These are phyloP conservation scores for Corythoichthys haematopterus DNA, from an alignment of 2,113 vertebrate genomes.

Conservation along the genomic window DNA sequence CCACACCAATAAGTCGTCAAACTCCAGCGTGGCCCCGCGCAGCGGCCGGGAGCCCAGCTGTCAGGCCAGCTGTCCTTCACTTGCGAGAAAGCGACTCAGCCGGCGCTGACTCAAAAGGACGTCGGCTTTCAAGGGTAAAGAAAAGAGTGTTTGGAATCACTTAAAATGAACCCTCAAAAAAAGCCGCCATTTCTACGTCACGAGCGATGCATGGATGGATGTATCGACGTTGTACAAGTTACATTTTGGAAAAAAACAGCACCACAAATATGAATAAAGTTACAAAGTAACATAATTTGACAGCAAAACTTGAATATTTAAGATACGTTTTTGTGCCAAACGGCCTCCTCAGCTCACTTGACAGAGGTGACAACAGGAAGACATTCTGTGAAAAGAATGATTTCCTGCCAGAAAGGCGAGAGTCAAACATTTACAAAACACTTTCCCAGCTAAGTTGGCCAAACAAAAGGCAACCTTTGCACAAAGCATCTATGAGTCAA, in stretches of 20 bases:
- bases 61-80: constrained; percentile 13
- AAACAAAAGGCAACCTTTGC: constrained; percentile 22
- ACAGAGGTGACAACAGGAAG: no score
- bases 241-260: no score
- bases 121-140: no score
- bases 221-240: no score
- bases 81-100: not conserved
- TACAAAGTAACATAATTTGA: no score
- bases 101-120: not conserved
- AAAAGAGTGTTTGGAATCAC: not conserved
- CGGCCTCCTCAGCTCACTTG: no score
- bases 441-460: constrained; percentile 11
- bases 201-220: no score
- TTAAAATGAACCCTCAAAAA: not conserved
- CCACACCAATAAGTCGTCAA: constrained; percentile 21
- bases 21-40: constrained; percentile 31
- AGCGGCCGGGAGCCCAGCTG: not conserved
- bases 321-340: no score
- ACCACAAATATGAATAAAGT: no score
- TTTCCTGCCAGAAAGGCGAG: not conserved
- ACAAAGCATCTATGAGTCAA: constrained; percentile 25
- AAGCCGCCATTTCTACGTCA: no score
- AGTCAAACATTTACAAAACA: constrained; percentile 46
- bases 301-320: no score
- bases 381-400: not conserved